Percentiles rank a stretch among this genome's conserved stretches.
phyloP scores from a whole-genome alignment of 2,797 vertebrate genomes.

The Sphenopsis melanotis region DNA sequence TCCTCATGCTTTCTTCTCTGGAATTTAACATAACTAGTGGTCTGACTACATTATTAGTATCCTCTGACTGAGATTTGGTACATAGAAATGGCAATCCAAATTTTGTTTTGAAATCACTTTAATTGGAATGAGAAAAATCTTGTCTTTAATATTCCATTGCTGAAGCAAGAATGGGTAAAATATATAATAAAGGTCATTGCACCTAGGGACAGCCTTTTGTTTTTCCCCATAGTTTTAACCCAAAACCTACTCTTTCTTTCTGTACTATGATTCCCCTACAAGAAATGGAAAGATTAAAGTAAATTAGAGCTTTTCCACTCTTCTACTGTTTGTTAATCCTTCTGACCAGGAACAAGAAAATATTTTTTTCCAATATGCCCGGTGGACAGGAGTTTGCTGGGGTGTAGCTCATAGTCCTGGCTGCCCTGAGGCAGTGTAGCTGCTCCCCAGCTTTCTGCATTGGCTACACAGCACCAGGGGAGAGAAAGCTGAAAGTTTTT shows the following conservation, averaged over 20 bases:
- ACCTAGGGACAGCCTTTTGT: not conserved
- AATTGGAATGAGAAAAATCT: not conserved
- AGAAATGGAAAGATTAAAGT: not conserved
- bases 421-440: not conserved
- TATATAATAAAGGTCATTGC: not conserved
- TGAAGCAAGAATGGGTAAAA: not conserved
- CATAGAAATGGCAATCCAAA: not conserved
- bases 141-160: not conserved
- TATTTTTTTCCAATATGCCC: not conserved
- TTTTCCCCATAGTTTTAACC: not conserved
- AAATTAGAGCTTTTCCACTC: not conserved
- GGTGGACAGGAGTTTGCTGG: not conserved
- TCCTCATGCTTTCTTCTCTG: not conserved
- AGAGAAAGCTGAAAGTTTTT: not conserved
- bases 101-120: not conserved
- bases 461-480: not conserved
- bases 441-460: not conserved
- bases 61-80: not conserved
- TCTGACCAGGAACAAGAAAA: not conserved
- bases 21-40: not conserved
- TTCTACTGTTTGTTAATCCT: not conserved
- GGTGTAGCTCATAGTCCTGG: not conserved
- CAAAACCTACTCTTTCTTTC: not conserved
- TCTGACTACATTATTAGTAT: not conserved
- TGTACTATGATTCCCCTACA: not conserved